Base-by-base conservation (phyloP, 2,888 invertebrate species). In the Halocaridina rubra region DNA sequence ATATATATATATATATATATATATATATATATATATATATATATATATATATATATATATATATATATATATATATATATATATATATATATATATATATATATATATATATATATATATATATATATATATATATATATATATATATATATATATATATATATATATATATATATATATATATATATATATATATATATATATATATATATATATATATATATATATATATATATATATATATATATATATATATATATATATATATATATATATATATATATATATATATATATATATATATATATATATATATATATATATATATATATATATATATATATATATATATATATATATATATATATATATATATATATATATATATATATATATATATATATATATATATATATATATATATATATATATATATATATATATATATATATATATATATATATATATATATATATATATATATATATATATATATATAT, bases 261-360 rank as follows among this genome's bases (percentile, higher is more conserved):
- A 61, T 61, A 61, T 61, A 22, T 61, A 61, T 61, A 61, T 19
- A 22, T 61, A 61, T 19, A n/a, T n/a, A 22, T 61, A 61, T 61
- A 61, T 61, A 61, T 61, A 61, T 61, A 61, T 61, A 61, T 64
- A 64, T 64, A 64, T 64, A 64, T 22, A 64, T 64, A 64, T 64
- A 64, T 64, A 22, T 64, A 64, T 64, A 22, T 64, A 64, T 64
- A 22, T 64, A 64, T 64, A 22, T 64, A 64, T 64, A 22, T 64
- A 64, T 64, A 22, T 3, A 64, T 64, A 22, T 64, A 64, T 64
- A 22, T 64, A 64, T 10, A 64, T 10, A 64, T 10, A 64, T 10
- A 64, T 10, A 64, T 10, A 64, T 10, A 64, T 10, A 64, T 10
- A 64, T 10, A 64, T 24, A 64, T 24, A 64, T 24, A 64, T 24